These are phyloP conservation scores for Leiothrix lutea DNA, from an alignment of 2,113 vertebrate species.

Conservation along the genomic window DNA sequence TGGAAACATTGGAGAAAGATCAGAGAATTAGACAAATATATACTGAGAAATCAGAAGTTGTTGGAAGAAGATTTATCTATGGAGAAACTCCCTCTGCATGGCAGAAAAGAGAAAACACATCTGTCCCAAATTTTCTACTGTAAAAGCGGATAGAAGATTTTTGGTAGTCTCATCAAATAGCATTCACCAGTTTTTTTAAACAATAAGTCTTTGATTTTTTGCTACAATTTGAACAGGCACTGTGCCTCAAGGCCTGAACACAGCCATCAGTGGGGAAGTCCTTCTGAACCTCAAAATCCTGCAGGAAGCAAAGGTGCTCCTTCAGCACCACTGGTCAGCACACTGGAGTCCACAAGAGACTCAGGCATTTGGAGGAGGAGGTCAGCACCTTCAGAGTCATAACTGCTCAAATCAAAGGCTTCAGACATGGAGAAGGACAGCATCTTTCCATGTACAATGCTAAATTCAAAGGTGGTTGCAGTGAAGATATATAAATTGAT, in stretches of 20 bases:
- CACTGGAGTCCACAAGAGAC: neutral
- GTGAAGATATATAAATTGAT: neutral
- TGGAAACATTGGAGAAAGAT: neutral
- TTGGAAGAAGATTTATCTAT: neutral
- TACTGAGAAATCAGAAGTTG: neutral
- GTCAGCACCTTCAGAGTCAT: neutral
- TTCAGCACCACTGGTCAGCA: fast-evolving
- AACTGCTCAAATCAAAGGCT: neutral
- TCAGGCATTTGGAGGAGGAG: neutral
- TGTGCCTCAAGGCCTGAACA: neutral
- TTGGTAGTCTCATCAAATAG: neutral
- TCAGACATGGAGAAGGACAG: neutral
- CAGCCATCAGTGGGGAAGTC: fast-evolving
- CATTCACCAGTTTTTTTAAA: neutral
- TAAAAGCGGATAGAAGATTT: neutral
- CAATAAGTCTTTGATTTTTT: neutral
- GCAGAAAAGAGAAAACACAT: neutral
- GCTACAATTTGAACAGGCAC: neutral
- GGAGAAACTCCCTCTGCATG: neutral
- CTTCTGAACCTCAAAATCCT: neutral
- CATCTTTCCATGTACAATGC: neutral
- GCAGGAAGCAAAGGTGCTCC: fast-evolving
- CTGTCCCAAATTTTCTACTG: neutral
- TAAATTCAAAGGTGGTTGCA: neutral
- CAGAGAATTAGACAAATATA: neutral